Evolutionary conservation across 2,113 vertebrate species (phyloP).

Genomic region (Gymnogyps californianus): DNA sequence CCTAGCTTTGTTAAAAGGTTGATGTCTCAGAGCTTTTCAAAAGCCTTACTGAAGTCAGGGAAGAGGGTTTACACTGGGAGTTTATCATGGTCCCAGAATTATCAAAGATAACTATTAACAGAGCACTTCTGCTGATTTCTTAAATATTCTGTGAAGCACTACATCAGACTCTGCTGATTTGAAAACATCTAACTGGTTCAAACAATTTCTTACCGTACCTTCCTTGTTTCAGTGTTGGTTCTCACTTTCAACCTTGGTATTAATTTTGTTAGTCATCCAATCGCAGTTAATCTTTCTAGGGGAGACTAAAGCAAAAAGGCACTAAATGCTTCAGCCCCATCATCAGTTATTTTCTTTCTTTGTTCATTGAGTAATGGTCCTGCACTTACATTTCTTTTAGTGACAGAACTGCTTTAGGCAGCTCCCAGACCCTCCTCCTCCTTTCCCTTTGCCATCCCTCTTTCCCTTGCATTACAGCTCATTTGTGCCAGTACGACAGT

Average conservation of each 20-base stretch:
- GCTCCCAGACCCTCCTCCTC: not conserved
- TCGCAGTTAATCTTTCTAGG: not conserved
- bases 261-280: not conserved
- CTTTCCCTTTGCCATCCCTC: not conserved
- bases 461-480: not conserved
- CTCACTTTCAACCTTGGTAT: not conserved
- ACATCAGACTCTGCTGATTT: not conserved
- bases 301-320: not conserved
- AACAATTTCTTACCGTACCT: not conserved
- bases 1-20: not conserved
- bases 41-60: not conserved
- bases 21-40: not conserved
- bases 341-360: not conserved
- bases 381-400: not conserved
- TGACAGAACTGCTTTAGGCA: not conserved
- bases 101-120: not conserved
- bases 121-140: not conserved
- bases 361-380: not conserved
- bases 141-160: not conserved
- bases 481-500: conserved; percentile 41
- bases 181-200: not conserved
- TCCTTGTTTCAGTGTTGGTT: not conserved
- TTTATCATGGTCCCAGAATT: not conserved
- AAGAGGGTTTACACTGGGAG: not conserved
- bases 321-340: not conserved